Evolutionary conservation across 2,888 invertebrate species (phyloP).

Genomic region (Serrognathus titanus): DNA sequence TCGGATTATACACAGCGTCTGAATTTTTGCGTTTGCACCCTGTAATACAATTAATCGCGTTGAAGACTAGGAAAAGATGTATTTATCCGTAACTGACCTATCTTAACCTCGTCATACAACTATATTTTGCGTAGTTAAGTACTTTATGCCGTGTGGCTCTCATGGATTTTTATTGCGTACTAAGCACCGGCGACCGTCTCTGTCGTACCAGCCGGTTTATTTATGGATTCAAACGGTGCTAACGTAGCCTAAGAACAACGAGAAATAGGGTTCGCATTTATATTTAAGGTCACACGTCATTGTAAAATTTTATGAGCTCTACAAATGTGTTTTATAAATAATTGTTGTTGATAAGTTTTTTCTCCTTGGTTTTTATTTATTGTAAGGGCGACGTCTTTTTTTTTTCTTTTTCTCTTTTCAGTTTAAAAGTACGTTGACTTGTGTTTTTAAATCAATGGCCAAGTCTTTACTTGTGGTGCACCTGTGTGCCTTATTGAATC

Average conservation of each 20-base stretch:
- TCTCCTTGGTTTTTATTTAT: constrained; percentile 3
- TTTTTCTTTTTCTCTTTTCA: neutral
- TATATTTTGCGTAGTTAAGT: constrained; percentile 16
- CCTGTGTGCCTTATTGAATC: too few species aligned
- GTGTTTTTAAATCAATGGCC: too few species aligned
- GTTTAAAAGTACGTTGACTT: too few species aligned
- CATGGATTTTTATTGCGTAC: constrained; percentile 6
- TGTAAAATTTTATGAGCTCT: constrained; percentile 22
- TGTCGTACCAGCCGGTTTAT: constrained; percentile 1
- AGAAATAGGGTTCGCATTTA: constrained; percentile 10
- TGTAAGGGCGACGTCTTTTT: neutral
- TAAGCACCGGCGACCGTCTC: constrained; percentile 7
- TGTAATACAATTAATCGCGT: too few species aligned
- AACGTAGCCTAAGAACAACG: constrained; percentile 2
- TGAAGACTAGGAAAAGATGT: constrained; percentile 2
- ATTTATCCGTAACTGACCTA: constrained; percentile 20
- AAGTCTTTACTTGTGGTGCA: too few species aligned
- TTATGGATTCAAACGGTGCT: neutral
- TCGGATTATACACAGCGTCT: too few species aligned
- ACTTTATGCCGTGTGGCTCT: constrained; percentile 11
- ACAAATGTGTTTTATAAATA: constrained; percentile 24
- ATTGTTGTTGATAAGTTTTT: constrained; percentile 12
- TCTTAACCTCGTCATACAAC: constrained; percentile 18
- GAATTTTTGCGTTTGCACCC: too few species aligned
- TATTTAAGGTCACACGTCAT: constrained; percentile 23